phyloP scores from a whole-genome alignment of 2,797 vertebrate species.

The Oryzias dopingdopingensis region DNA sequence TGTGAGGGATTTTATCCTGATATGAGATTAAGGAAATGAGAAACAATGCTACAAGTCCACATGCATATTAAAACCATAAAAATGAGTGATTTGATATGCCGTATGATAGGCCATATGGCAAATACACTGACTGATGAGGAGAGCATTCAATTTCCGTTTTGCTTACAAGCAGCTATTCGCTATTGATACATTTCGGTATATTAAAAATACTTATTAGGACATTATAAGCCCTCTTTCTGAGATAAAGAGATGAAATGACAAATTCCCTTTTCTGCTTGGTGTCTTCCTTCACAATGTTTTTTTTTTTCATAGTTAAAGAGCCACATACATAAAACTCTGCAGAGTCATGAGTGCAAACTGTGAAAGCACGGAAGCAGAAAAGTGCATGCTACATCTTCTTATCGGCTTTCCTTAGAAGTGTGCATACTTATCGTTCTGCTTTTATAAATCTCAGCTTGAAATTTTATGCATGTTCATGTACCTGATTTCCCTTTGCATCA shows the following conservation, averaged over 20 bases:
- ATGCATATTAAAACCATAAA: slow-evolving; percentile 54
- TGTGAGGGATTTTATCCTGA: slow-evolving; percentile 42
- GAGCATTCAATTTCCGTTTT: slow-evolving; percentile 61
- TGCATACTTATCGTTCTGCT: not conserved
- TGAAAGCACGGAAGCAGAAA: not conserved
- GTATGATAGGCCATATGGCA: slow-evolving; percentile 68
- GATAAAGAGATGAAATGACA: slow-evolving; percentile 18
- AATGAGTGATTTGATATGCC: slow-evolving; percentile 67
- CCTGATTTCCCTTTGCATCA: not conserved
- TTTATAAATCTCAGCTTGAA: too few relatives aligned
- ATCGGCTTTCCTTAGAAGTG: not conserved
- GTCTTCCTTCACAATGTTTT: not conserved
- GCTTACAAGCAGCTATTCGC: slow-evolving; percentile 69
- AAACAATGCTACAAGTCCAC: slow-evolving; percentile 39
- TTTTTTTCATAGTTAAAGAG: not conserved
- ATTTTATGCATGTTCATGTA: not conserved
- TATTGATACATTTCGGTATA: slow-evolving; percentile 59
- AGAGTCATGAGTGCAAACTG: not conserved
- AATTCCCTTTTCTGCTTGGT: slow-evolving; percentile 1
- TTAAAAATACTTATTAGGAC: slow-evolving; percentile 67
- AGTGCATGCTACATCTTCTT: not conserved
- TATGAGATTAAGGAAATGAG: slow-evolving; percentile 59
- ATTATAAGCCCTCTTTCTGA: slow-evolving; percentile 70
- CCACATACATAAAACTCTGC: not conserved
- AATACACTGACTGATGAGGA: slow-evolving; percentile 66